Evolutionary conservation across 2,797 vertebrate genomes (phyloP).

Genomic region (Peromyscus eremicus): DNA sequence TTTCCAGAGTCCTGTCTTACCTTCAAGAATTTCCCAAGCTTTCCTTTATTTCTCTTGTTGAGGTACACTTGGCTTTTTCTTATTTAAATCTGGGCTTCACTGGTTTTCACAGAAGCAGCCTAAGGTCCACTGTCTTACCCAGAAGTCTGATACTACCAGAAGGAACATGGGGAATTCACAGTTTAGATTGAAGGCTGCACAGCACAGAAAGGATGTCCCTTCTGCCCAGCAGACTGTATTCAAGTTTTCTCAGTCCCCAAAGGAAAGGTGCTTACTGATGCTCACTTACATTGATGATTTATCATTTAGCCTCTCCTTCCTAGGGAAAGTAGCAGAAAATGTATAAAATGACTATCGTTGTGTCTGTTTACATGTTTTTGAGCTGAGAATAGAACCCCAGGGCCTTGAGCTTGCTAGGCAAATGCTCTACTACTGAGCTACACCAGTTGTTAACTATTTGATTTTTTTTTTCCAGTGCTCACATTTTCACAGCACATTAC

Average conservation of each 20-base stretch:
- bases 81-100: not conserved
- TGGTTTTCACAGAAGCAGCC: not conserved
- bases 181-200: not conserved
- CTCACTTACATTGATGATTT: not conserved
- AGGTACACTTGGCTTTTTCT: not conserved
- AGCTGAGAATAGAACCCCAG: not conserved
- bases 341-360: not conserved
- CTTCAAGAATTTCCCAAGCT: not conserved
- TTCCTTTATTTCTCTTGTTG: not conserved
- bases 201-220: not conserved
- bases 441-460: not conserved
- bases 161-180: not conserved
- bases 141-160: not conserved
- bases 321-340: conserved; percentile 4
- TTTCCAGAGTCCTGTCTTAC: not conserved
- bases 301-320: conserved; percentile 23
- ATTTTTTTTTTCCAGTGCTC: not conserved
- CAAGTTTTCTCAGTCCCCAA: not conserved
- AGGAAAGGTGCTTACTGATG: not conserved
- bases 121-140: not conserved
- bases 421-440: not conserved
- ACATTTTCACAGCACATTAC: conserved; percentile 5
- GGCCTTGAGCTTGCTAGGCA: not conserved
- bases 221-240: not conserved
- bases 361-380: not conserved